These are phyloP conservation scores for Takifugu flavidus DNA, from an alignment of 2,113 vertebrate genomes.

Conservation along the genomic window DNA sequence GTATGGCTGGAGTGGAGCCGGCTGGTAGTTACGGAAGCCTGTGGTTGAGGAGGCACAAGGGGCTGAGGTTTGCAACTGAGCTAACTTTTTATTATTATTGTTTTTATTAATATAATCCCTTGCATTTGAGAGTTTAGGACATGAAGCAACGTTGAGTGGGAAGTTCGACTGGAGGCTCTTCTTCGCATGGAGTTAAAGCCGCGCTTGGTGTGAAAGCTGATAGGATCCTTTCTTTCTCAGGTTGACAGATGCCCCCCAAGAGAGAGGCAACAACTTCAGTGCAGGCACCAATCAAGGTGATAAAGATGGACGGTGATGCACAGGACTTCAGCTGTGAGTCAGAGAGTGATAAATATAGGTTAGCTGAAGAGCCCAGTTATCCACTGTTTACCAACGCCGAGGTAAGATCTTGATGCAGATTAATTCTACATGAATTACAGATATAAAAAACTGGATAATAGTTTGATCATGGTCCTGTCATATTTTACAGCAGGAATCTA, in stretches of 20 bases:
- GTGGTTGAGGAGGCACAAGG: slow-evolving; percentile 30
- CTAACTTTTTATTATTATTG: slow-evolving; percentile 21
- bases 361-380: slow-evolving; percentile 47
- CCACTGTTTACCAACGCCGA: slow-evolving; percentile 52
- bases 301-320: slow-evolving; percentile 47
- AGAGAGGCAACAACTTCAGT: slow-evolving; percentile 40
- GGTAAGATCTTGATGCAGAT: slow-evolving; percentile 23
- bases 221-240: slow-evolving; percentile 14
- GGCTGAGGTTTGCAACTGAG: slow-evolving; percentile 23
- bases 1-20: slow-evolving; percentile 21
- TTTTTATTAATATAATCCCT: not conserved
- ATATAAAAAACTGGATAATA: too few relatives aligned
- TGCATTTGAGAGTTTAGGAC: not conserved
- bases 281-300: slow-evolving; percentile 56
- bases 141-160: not conserved
- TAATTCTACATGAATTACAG: not conserved
- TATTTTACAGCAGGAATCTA: slow-evolving; percentile 43
- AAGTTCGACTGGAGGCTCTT: slow-evolving; percentile 39
- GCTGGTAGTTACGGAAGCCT: slow-evolving; percentile 20
- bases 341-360: slow-evolving; percentile 50
- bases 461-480: not conserved
- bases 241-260: slow-evolving; percentile 64
- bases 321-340: slow-evolving; percentile 52
- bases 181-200: slow-evolving; percentile 1
- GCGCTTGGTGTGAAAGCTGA: not conserved